phyloP scores from a whole-genome alignment of 2,797 vertebrate genomes.

The Parauchenoglanis punctatus region DNA sequence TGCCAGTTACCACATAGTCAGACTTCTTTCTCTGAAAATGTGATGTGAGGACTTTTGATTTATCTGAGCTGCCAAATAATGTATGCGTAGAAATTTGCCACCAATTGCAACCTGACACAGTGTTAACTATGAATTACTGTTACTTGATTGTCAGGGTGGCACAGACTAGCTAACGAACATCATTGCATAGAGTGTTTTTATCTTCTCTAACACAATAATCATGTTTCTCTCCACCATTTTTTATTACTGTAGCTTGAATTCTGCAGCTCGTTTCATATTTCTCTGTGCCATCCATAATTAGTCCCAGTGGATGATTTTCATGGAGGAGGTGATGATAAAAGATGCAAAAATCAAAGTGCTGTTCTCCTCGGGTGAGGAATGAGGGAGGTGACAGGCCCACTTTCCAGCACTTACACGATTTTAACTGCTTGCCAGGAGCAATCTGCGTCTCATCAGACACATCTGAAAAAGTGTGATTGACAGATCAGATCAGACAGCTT shows the following conservation, averaged over 20 bases:
- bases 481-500: constrained; percentile 27
- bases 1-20: not conserved
- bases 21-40: not conserved
- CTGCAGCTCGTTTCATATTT: not conserved
- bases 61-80: no score
- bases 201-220: not conserved
- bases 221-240: not conserved
- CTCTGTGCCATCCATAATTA: constrained; percentile 19
- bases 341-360: constrained; percentile 1
- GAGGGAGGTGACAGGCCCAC: constrained; percentile 4
- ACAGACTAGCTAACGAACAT: not conserved
- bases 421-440: constrained; percentile 25
- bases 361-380: constrained; percentile 1
- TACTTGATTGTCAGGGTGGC: not conserved
- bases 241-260: constrained; percentile 9
- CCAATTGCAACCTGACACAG: not conserved
- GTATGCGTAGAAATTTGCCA: not conserved
- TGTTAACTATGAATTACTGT: not conserved
- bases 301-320: constrained; percentile 14
- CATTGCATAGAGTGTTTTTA: not conserved
- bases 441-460: constrained; percentile 21
- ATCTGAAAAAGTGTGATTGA: constrained; percentile 27
- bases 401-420: constrained; percentile 15
- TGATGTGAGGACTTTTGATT: not conserved
- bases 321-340: constrained; percentile 21